These are phyloP conservation scores for Ennomos fuscantarius DNA, from an alignment of 2,888 invertebrate species.

Conservation along the genomic window DNA sequence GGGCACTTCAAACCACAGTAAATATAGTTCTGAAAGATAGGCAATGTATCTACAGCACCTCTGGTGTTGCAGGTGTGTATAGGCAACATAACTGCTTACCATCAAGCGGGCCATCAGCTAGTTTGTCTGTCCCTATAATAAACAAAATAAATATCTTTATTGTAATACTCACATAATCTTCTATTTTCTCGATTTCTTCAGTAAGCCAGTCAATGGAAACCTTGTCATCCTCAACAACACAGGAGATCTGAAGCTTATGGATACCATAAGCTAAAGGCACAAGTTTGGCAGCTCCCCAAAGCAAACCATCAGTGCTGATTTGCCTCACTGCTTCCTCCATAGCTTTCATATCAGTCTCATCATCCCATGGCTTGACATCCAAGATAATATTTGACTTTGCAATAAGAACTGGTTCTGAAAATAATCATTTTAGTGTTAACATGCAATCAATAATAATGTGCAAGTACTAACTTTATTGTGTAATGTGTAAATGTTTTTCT, in stretches of 20 bases:
- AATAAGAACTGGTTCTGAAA: conserved; percentile 91
- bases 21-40: too few relatives aligned
- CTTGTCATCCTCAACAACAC: conserved; percentile 98
- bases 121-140: too few relatives aligned
- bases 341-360: conserved; percentile 95
- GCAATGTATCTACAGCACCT: too few relatives aligned
- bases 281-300: conserved; percentile 97
- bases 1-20: too few relatives aligned
- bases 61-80: too few relatives aligned
- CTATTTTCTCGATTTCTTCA: conserved; percentile 93
- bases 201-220: conserved; percentile 95
- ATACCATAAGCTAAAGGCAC: conserved; percentile 97
- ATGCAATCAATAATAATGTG: not conserved
- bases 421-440: conserved; percentile 1
- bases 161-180: conserved; percentile 89
- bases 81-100: too few relatives aligned
- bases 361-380: conserved; percentile 97
- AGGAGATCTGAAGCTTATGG: conserved; percentile 95
- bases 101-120: too few relatives aligned
- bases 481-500: too few relatives aligned
- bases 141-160: too few relatives aligned
- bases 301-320: conserved; percentile 92
- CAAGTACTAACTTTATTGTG: too few relatives aligned
- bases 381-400: conserved; percentile 98
- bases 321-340: conserved; percentile 93